Conservation (phyloP, 1,140 invertebrate species). For the Aporrectodea caliginosa region DNA sequence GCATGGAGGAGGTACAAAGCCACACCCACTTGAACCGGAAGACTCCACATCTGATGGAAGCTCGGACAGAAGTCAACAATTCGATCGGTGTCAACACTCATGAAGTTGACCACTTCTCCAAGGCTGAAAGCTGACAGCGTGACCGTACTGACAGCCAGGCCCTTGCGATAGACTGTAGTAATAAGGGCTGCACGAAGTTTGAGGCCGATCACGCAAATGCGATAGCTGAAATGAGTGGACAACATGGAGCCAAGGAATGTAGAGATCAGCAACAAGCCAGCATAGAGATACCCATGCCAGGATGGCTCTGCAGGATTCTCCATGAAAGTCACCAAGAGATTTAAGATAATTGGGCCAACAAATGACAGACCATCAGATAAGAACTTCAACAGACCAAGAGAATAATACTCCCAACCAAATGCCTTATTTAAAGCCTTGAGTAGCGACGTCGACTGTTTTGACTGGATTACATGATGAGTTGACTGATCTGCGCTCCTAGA, state of each 20-base stretch:
- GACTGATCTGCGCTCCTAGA: not conserved
- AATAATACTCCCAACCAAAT: conserved; percentile 83
- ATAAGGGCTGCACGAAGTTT: conserved; percentile 82
- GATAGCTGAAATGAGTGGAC: conserved; percentile 83
- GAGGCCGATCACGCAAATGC: conserved; percentile 75
- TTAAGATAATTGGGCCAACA: conserved; percentile 81
- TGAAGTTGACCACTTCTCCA: conserved; percentile 91
- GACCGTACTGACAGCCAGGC: conserved; percentile 51
- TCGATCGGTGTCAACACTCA: conserved; percentile 91
- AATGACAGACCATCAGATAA: conserved; percentile 77
- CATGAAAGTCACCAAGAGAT: conserved; percentile 74
- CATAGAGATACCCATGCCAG: conserved; percentile 73
- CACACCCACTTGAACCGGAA: conserved; percentile 73
- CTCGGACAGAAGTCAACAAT: conserved; percentile 92
- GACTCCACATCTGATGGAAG: conserved; percentile 94
- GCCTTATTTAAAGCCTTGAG: conserved; percentile 71
- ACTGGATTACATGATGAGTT: not conserved
- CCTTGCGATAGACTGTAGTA: conserved; percentile 80
- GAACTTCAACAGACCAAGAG: conserved; percentile 81
- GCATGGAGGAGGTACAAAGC: conserved; percentile 56
- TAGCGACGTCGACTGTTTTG: conserved; percentile 55
- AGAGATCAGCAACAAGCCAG: conserved; percentile 62
- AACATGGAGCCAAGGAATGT: conserved; percentile 67
- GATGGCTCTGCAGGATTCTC: conserved; percentile 68
- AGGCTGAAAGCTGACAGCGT: conserved; percentile 61